Percentiles rank a stretch among this genome's conserved stretches.
Evolutionary conservation across 2,797 vertebrate species (phyloP).

Genomic region (Octomys mimax): DNA sequence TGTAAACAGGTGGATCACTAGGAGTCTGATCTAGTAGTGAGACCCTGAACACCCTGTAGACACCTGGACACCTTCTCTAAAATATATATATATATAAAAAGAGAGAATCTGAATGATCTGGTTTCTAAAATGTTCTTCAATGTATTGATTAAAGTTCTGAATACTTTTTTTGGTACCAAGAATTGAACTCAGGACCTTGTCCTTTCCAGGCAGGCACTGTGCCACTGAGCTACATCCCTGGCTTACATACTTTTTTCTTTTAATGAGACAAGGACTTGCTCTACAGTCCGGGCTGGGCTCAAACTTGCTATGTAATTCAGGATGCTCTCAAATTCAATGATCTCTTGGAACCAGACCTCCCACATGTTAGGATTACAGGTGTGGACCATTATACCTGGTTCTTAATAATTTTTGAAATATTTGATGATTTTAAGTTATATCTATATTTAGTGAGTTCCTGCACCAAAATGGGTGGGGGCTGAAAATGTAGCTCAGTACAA

Average conservation of each 20-base stretch:
- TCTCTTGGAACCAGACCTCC: not conserved
- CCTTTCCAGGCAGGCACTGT: too few relatives aligned
- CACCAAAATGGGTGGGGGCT: not conserved
- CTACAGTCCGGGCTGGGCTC: not conserved
- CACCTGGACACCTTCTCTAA: too few relatives aligned
- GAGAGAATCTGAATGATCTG: not conserved
- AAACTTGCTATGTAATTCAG: not conserved
- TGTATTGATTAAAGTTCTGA: not conserved
- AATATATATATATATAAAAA: too few relatives aligned
- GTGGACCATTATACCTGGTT: not conserved
- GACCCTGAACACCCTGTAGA: too few relatives aligned
- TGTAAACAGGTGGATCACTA: too few relatives aligned
- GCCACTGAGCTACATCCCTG: too few relatives aligned
- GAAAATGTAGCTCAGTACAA: not conserved
- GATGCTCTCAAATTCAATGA: not conserved
- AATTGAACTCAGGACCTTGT: too few relatives aligned
- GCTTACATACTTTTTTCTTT: not conserved
- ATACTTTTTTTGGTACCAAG: not conserved
- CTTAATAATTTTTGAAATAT: not conserved
- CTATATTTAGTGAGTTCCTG: not conserved
- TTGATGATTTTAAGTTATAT: not conserved
- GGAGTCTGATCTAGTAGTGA: too few relatives aligned
- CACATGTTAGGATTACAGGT: not conserved
- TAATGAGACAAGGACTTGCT: not conserved
- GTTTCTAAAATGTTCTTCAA: constrained; percentile 27